Conservation (phyloP, 2,113 vertebrate species). For the Sebastes fasciatus region DNA sequence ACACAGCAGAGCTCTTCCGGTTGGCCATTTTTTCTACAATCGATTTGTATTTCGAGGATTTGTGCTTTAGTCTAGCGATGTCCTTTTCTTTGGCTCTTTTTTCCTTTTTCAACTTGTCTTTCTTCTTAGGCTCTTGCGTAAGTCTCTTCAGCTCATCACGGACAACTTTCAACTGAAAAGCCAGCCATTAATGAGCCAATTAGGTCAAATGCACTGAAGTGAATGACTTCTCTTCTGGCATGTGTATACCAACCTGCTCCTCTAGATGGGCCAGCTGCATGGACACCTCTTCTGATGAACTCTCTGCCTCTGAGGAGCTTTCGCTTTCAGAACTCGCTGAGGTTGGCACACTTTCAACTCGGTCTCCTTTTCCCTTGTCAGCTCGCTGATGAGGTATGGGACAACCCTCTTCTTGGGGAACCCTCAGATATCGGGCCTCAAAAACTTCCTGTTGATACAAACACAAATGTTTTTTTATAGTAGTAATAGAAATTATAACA, state of each 20-base stretch:
- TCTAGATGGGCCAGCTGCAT: slow-evolving; percentile 83
- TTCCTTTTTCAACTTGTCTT: slow-evolving; percentile 81
- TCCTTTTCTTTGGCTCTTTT: slow-evolving; percentile 73
- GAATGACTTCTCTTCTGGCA: background rate
- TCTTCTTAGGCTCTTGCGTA: slow-evolving; percentile 86
- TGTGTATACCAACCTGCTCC: slow-evolving; percentile 83
- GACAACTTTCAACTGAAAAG: slow-evolving; percentile 87
- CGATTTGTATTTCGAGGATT: slow-evolving; percentile 63
- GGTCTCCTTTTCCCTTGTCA: slow-evolving; percentile 31
- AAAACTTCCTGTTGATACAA: slow-evolving; percentile 89
- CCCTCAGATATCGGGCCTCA: slow-evolving; percentile 89
- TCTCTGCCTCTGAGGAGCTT: slow-evolving; percentile 81
- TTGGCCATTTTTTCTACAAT: slow-evolving; percentile 72
- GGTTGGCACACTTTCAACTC: slow-evolving; percentile 56
- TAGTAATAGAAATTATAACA: background rate
- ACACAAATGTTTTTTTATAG: background rate
- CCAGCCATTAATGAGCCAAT: slow-evolving; percentile 22
- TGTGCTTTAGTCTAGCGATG: slow-evolving; percentile 66
- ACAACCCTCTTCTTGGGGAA: slow-evolving; percentile 80
- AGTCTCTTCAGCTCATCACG: slow-evolving; percentile 87
- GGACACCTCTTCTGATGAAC: slow-evolving; percentile 79
- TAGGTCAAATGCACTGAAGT: background rate
- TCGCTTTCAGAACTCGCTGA: slow-evolving; percentile 80
- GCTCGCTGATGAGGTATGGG: slow-evolving; percentile 16
- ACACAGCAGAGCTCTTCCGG: slow-evolving; percentile 81